A percentile compares a stretch with the other conserved stretches of the same genome.
Conservation (phyloP, 1,140 invertebrate genomes). For the Pogonomyrmex barbatus region DNA sequence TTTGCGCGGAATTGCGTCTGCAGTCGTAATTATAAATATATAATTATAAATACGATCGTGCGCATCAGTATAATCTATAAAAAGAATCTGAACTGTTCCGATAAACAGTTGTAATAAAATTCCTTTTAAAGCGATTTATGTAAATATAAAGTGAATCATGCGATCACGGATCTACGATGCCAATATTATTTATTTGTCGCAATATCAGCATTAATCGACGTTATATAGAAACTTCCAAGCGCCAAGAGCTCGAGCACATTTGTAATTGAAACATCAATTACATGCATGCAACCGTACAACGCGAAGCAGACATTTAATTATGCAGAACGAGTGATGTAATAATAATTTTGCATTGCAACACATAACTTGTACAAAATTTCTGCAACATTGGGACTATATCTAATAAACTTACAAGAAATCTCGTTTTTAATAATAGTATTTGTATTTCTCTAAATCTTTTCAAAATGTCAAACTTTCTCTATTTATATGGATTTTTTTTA, state of each 20-base stretch:
- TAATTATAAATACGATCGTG: background rate
- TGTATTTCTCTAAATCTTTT: background rate
- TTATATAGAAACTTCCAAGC: conserved; percentile 8
- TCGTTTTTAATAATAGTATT: background rate
- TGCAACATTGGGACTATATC: background rate
- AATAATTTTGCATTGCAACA: background rate
- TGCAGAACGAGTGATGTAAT: background rate
- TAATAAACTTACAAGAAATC: background rate
- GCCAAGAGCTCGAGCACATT: conserved; percentile 15
- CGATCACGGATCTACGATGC: background rate
- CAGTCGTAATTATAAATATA: background rate
- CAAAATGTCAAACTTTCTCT: background rate
- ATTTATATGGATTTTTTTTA: background rate
- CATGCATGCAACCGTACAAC: background rate
- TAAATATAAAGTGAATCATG: background rate
- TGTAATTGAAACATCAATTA: conserved; percentile 46
- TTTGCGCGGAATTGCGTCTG: background rate
- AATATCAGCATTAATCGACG: background rate
- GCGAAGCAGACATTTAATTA: conserved; percentile 21
- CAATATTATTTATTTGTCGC: conserved; percentile 33
- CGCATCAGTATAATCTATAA: background rate
- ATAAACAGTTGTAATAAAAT: conserved; percentile 13
- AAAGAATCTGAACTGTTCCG: conserved; percentile 15
- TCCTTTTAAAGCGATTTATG: background rate
- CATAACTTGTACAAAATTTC: background rate